Evolutionary conservation across 2,113 vertebrate species (phyloP).

Genomic region (Callionymus lyra): DNA sequence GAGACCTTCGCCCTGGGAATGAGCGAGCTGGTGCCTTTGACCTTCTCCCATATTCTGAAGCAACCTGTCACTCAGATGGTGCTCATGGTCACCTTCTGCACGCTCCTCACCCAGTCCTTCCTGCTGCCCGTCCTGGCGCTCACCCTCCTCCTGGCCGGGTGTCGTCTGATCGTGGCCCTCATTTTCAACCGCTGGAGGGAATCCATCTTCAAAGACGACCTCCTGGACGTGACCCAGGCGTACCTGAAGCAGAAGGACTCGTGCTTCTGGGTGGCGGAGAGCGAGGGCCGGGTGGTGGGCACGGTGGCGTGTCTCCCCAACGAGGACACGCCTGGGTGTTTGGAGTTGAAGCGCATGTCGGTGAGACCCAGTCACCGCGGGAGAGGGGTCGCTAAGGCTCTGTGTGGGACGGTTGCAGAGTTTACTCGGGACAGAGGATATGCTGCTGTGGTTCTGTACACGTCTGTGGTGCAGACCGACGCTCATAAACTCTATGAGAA

Average conservation of each 20-base stretch:
- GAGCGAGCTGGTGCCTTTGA: constrained; percentile 64
- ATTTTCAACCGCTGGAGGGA: constrained; percentile 59
- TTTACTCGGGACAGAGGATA: constrained; percentile 56
- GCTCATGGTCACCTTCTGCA: constrained; percentile 55
- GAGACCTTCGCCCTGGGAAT: constrained; percentile 64
- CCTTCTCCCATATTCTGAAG: constrained; percentile 61
- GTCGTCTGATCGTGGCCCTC: constrained; percentile 44
- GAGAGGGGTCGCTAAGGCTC: constrained; percentile 61
- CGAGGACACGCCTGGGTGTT: neutral
- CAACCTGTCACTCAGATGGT: constrained; percentile 63
- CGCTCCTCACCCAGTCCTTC: constrained; percentile 57
- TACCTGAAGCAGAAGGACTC: constrained; percentile 53
- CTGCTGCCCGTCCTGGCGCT: constrained; percentile 58
- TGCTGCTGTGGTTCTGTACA: constrained; percentile 50
- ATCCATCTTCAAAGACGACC: constrained; percentile 39
- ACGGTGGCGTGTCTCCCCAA: constrained; percentile 56
- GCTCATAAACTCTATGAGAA: constrained; percentile 66
- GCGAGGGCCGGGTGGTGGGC: constrained; percentile 56
- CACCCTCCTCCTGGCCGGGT: constrained; percentile 58
- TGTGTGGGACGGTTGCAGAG: constrained; percentile 53
- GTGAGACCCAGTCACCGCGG: constrained; percentile 56
- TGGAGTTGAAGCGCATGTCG: constrained; percentile 66
- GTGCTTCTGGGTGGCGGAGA: constrained; percentile 72
- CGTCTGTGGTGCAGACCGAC: constrained; percentile 64
- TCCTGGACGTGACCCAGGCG: constrained; percentile 34